phyloP scores from a whole-genome alignment of 1,140 invertebrate species.

The Ridgeia piscesae region DNA sequence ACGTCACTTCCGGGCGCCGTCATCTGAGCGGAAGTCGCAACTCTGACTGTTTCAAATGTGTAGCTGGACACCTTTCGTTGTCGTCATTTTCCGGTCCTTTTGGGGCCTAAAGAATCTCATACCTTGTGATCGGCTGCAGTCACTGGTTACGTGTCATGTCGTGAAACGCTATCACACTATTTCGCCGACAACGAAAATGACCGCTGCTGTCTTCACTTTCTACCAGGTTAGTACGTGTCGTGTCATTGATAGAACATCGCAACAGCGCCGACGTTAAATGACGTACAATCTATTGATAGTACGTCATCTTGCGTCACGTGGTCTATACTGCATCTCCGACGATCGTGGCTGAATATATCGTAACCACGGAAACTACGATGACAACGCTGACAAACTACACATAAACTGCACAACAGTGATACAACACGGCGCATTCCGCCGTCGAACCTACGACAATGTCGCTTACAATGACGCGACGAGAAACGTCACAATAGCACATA shows the following conservation, averaged over 20 bases:
- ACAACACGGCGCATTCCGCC: no score
- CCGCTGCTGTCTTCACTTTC: no score
- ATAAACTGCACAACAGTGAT: background rate
- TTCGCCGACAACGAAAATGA: background rate
- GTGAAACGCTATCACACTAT: background rate
- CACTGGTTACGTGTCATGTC: no score
- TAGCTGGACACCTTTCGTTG: background rate
- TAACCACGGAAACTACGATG: background rate
- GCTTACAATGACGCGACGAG: background rate
- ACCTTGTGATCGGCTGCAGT: background rate
- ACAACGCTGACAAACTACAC: background rate
- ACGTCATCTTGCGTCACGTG: background rate
- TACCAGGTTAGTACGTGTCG: background rate
- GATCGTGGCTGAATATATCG: background rate
- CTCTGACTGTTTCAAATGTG: background rate
- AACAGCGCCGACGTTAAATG: background rate
- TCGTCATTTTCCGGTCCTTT: background rate
- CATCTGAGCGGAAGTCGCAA: background rate
- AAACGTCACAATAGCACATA: background rate
- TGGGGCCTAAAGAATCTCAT: background rate
- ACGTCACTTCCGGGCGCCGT: background rate
- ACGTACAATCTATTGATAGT: background rate
- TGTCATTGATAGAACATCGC: background rate
- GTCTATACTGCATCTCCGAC: background rate
- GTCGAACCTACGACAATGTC: background rate